Evolutionary conservation across 2,797 vertebrate genomes (phyloP), one percentile per base, ranked within the genome.

Genomic region (Parauchenoglanis ngamensis): DNA sequence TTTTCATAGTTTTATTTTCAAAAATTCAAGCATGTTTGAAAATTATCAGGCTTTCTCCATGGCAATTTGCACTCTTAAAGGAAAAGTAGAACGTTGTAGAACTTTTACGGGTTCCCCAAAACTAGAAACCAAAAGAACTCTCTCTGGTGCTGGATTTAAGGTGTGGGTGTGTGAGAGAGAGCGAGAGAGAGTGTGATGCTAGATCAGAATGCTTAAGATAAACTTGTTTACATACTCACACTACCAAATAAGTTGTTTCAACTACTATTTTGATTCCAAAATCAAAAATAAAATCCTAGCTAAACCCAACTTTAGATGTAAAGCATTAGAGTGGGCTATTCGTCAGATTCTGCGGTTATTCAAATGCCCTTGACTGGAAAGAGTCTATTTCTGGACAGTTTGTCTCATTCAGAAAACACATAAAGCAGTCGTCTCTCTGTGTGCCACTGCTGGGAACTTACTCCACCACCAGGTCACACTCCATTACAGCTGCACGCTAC

Each of bases 351-450:
- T 87, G 80, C 1, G 80, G 86, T 87, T 82, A 75, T 73, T 87
- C 28, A 76, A 87, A 87, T 87, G 63, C 81, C 46, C 63, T 17
- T 83, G 80, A 76, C 86, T 87, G 79, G 86, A n/a, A 86, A 84
- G 83, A 63, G 83, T 86, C 12, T 35, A 85, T 52, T 87, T 83
- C 46, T 88, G 40, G 75, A 80, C 75, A 59, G 46, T 87, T 85
- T 88, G 65, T 87, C 61, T 72, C 67, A 63, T 90, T 90, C 87
- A 87, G 86, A 88, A 87, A 87, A 86, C 83, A 87, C 70, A 87
- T 65, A 73, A 85, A 88, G 76, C 89, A 83, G 68, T 35, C 54
- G 13, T 86, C 79, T 84, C 57, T 75, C 46, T 52, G 44, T 82
- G 65, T 77, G 76, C 81, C 54, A 40, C 86, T 63, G 56, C 78